Evolutionary conservation across 2,888 invertebrate genomes (phyloP), one percentile per base, ranked within the genome.

Genomic region (Lapara coniferarum): DNA sequence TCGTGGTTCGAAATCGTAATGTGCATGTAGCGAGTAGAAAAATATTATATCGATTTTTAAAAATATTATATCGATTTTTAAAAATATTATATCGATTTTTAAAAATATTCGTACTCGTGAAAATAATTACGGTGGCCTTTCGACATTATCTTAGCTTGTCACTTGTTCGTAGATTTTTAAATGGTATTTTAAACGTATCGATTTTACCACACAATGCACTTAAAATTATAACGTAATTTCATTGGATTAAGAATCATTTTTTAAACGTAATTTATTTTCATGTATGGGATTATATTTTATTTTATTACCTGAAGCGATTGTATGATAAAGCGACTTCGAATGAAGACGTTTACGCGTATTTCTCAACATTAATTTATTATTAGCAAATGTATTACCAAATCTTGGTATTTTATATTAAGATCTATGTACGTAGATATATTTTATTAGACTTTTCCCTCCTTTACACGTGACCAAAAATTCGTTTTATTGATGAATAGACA

Each of bases 11-110:
- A 75, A 73, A 69, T 80, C 75, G 80, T 80, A 51, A 78, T 75
- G 81, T 85, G 81, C 77, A 75, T 73, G 77, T 85, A 85, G 85
- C 56, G 73, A 63, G 78, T 85, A 85, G 82, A 75, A 68, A 73
- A 73, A 70, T 73, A n/a, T n/a, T n/a, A 79, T 74, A 74, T 76
- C 72, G 72, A 77, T 70, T 76, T 79, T 75, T 77, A 73, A 73
- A 73, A 73, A 72, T 75, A 69, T 73, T 76, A 71, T 79, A 72
- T 71, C 72, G 72, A 77, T 70, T 76, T 79, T 75, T 77, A 73
- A 73, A 73, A 73, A 72, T 75, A 69, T 73, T 76, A 71, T 79
- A 72, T 71, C 72, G 72, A 77, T 69, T 76, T 79, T 75, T 77
- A 74, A 73, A 73, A 73, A 72, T 75, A 69, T 73, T 76, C 25